These are phyloP conservation scores for Siniperca undulata DNA, from an alignment of 2,797 vertebrate species.

Conservation along the genomic window DNA sequence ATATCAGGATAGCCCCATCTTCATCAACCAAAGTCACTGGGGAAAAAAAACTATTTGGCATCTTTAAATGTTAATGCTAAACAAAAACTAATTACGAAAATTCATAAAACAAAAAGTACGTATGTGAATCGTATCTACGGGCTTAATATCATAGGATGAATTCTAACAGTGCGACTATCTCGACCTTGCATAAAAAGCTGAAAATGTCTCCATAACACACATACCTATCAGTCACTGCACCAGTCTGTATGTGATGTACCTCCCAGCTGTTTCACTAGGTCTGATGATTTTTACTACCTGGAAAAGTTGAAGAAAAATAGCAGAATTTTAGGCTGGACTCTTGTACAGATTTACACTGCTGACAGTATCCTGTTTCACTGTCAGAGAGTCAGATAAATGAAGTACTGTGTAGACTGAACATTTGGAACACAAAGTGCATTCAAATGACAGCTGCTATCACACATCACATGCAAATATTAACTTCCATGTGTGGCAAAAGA, in stretches of 20 bases:
- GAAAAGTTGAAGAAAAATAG: neutral
- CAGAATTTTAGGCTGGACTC: neutral
- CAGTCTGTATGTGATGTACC: slow-evolving; percentile 98
- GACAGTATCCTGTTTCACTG: neutral
- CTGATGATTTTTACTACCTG: slow-evolving; percentile 99
- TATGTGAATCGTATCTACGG: neutral
- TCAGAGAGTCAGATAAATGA: too few relatives aligned
- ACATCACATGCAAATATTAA: neutral
- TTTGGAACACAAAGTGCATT: neutral
- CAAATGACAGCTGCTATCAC: neutral
- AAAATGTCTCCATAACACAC: neutral
- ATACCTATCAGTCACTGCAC: slow-evolving; percentile 88
- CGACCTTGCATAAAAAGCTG: neutral
- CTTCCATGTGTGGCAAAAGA: neutral
- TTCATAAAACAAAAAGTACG: neutral
- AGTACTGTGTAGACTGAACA: neutral
- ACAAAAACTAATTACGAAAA: neutral
- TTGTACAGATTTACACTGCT: neutral
- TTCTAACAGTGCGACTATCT: neutral
- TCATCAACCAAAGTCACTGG: neutral
- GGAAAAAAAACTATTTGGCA: neutral
- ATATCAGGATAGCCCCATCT: neutral
- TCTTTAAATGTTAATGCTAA: neutral
- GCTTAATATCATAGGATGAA: neutral
- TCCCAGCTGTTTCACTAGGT: slow-evolving; percentile 95